Evolutionary conservation across 2,113 vertebrate species (phyloP).

Genomic region (Megaptera novaeangliae): DNA sequence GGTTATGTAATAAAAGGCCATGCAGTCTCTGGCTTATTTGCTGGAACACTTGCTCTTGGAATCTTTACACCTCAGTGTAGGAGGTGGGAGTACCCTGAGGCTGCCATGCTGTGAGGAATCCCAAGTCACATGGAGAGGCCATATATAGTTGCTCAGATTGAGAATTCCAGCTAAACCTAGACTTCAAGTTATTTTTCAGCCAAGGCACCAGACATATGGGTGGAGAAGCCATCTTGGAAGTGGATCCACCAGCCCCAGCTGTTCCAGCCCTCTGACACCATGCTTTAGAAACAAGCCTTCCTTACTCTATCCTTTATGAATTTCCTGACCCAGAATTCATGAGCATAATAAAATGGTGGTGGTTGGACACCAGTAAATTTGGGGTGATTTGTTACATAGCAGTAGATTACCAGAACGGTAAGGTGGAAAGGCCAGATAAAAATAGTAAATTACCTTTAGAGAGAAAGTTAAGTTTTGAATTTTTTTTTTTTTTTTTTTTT

Average conservation of each 20-base stretch:
- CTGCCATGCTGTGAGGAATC: neutral
- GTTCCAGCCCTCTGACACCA: neutral
- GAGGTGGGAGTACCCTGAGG: neutral
- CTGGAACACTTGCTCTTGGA: neutral
- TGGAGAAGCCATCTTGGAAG: neutral
- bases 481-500: neutral
- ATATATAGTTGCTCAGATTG: neutral
- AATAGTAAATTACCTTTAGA: neutral
- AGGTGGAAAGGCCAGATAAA: neutral
- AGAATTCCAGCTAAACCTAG: neutral
- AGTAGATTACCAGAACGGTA: neutral
- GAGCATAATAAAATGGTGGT: neutral
- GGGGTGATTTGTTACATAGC: neutral
- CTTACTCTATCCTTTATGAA: neutral
- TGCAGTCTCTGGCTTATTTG: neutral
- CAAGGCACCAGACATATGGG: neutral
- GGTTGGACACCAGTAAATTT: neutral
- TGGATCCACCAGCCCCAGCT: neutral
- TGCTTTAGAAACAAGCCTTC: neutral
- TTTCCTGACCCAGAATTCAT: neutral
- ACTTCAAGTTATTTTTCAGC: neutral
- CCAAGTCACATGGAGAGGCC: neutral
- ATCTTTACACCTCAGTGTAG: neutral
- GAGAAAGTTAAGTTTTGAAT: neutral
- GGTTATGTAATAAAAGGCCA: neutral